Base-by-base conservation (phyloP, 2,888 invertebrate genomes). In the Scrobipalpa atriplicella region DNA sequence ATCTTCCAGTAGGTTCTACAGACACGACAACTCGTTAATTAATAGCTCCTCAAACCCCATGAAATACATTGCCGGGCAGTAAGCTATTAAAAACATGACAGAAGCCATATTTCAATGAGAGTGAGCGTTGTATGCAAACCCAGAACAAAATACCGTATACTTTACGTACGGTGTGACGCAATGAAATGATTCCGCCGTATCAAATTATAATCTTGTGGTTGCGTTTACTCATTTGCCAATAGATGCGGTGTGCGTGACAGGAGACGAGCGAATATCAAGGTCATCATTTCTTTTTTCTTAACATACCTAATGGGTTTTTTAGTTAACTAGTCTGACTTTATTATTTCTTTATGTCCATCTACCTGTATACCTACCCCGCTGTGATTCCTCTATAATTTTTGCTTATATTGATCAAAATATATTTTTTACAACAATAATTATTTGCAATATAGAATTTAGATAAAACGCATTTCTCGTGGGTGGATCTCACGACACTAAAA, bases 171-270 rank as follows among this genome's bases (percentile, higher is more conserved):
- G 18, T 3, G 69, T 81, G 76, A 78, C 78, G 73, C 75, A 80
- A 83, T 78, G 74, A 73, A 77, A 77, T 80, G 76, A 80, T 83
- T 83, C 79, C 63, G 63, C 52, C 76, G 78, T 81, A 80, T 82
- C 81, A 77, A 78, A 71, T 75, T 76, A 83, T 84, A 81, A 81
- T 81, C 79, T 79, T 75, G 77, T 73, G 74, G 76, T 70, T 76
- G 77, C 77, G 73, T 73, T 75, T 75, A 76, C 74, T 63, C 62
- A 62, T 66, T 72, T 72, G 74, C 73, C 74, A 78, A 79, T 74
- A 66, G 29, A 61, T 36, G 62, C 8, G 67, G 52, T 67, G 13
- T 39, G 72, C 72, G 70, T 68, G 10, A 67, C 16, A 36, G 19
- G 64, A 38, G 16, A 2, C 9, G 0, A 18, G 51, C 51, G 36